Evolutionary conservation across 2,113 vertebrate species (phyloP).

Genomic region (Catagonus wagneri): DNA sequence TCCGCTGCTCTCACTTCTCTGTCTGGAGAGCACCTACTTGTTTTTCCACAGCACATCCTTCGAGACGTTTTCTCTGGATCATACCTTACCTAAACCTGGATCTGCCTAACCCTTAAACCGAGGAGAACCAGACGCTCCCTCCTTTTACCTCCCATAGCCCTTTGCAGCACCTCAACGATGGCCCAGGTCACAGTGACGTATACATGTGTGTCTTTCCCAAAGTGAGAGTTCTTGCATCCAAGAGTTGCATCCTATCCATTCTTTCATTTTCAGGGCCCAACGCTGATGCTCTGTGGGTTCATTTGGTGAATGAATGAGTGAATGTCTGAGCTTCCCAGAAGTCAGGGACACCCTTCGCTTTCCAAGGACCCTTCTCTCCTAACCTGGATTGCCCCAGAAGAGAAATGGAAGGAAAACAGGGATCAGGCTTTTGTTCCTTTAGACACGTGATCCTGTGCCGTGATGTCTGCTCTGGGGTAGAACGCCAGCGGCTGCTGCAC

Average conservation of each 20-base stretch:
- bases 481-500: background rate
- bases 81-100: background rate
- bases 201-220: background rate
- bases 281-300: background rate
- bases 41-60: background rate
- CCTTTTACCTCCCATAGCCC: background rate
- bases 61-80: background rate
- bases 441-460: too few species aligned
- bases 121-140: background rate
- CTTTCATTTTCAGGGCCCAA: background rate
- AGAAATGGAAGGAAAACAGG: background rate
- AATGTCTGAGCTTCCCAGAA: background rate
- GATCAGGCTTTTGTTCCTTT: background rate
- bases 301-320: background rate
- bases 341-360: background rate
- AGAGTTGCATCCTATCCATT: background rate
- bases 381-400: background rate
- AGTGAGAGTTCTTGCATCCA: rapidly evolving
- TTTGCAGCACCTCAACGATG: background rate
- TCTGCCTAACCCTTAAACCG: background rate
- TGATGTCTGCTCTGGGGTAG: background rate
- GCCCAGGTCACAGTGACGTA: rapidly evolving
- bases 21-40: background rate
- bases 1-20: background rate
- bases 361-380: background rate